phyloP scores from a whole-genome alignment of 2,113 vertebrate genomes.

The Scytalopus superciliaris region DNA sequence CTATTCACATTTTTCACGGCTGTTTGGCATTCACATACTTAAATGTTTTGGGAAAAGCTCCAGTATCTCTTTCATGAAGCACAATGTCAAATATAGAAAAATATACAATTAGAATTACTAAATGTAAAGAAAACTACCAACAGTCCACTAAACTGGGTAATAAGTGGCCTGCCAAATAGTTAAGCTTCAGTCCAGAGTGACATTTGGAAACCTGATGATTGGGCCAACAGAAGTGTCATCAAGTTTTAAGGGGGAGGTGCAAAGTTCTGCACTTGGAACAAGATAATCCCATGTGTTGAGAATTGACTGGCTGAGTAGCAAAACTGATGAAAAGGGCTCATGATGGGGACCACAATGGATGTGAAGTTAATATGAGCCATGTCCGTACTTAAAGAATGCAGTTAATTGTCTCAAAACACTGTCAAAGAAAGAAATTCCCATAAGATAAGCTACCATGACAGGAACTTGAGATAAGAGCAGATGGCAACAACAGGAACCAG shows the following conservation, averaged over 20 bases:
- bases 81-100: not conserved
- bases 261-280: not conserved
- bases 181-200: not conserved
- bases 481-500: too few species aligned
- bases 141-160: not conserved
- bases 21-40: not conserved
- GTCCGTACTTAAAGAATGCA: too few species aligned
- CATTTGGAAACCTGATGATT: not conserved
- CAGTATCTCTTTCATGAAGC: not conserved
- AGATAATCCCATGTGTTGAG: not conserved
- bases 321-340: not conserved
- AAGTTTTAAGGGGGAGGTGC: not conserved
- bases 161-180: accelerated
- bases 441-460: too few species aligned
- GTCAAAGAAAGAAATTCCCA: too few species aligned
- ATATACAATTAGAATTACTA: not conserved
- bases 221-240: not conserved
- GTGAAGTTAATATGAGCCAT: not conserved
- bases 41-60: not conserved
- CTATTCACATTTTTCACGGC: not conserved
- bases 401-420: too few species aligned
- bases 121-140: not conserved
- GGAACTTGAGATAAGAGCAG: too few species aligned
- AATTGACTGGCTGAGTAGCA: not conserved
- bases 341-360: not conserved